Conservation (phyloP, 2,888 invertebrate species). For the Scaptodrosophila latifasciaeformis region DNA sequence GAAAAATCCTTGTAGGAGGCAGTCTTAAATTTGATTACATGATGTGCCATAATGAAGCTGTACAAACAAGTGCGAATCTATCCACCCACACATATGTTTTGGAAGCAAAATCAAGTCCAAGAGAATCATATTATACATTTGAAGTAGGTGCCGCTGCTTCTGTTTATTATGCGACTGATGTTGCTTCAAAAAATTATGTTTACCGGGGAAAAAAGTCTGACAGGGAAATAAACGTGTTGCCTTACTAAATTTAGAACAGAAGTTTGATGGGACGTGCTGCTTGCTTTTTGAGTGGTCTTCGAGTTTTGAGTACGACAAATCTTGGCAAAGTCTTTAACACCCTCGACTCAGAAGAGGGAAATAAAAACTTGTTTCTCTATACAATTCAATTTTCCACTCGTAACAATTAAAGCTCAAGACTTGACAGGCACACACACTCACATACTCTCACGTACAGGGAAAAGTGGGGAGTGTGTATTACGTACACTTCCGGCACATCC, state of each 20-base stretch:
- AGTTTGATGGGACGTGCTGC: background rate
- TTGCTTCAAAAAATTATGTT: conserved; percentile 15
- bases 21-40: conserved; percentile 58
- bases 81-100: conserved; percentile 18
- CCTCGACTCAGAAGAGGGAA: background rate
- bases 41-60: conserved; percentile 65
- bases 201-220: background rate
- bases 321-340: too few relatives aligned
- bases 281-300: too few relatives aligned
- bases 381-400: conserved; percentile 58
- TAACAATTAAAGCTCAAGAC: conserved; percentile 49
- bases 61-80: conserved; percentile 9
- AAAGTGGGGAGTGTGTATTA: conserved; percentile 12
- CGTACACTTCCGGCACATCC: conserved; percentile 50
- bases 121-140: too few relatives aligned
- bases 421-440: conserved; percentile 29
- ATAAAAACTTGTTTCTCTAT: conserved; percentile 8
- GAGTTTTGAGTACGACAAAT: too few relatives aligned
- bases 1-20: conserved; percentile 45
- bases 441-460: too few relatives aligned
- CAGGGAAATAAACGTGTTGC: background rate
- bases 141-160: conserved; percentile 24
- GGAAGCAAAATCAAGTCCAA: too few relatives aligned
- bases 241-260: too few relatives aligned
- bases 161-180: conserved; percentile 60